A percentile compares a stretch with the other conserved stretches of the same genome.
phyloP scores from a whole-genome alignment of 2,797 vertebrate genomes.

The Trematomus bernacchii region DNA sequence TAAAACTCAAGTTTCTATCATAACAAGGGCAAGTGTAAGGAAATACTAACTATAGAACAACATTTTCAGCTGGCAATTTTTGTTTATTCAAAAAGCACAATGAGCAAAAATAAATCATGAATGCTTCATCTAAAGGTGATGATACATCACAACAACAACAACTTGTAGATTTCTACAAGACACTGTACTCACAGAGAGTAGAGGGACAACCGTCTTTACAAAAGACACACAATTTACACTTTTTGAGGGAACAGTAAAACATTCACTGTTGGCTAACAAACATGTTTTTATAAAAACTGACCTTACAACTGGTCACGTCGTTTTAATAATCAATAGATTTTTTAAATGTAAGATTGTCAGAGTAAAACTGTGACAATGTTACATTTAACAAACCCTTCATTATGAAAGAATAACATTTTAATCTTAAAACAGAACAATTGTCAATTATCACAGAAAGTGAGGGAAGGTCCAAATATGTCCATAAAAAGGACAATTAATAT shows the following conservation, averaged over 20 bases:
- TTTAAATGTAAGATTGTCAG: neutral
- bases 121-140: constrained; percentile 32
- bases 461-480: neutral
- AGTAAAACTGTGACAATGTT: neutral
- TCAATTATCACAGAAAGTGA: neutral
- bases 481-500: neutral
- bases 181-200: constrained; percentile 33
- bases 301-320: constrained; percentile 27
- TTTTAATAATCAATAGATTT: too few species aligned
- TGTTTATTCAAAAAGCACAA: constrained; percentile 46
- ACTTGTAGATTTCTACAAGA: constrained; percentile 38
- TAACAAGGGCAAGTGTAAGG: neutral
- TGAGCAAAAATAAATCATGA: neutral
- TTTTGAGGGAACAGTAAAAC: neutral
- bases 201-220: constrained; percentile 35
- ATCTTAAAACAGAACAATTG: constrained; percentile 29
- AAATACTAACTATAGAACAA: neutral
- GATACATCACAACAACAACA: constrained; percentile 48
- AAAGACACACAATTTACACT: constrained; percentile 26
- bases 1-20: too few species aligned
- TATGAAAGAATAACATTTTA: neutral
- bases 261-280: neutral
- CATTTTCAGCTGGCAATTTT: neutral
- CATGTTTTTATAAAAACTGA: too few species aligned
- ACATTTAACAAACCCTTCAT: constrained; percentile 6